Percentiles rank a stretch among this genome's conserved stretches.
Evolutionary conservation across 1,140 invertebrate genomes (phyloP).

Genomic region (Artemia franciscana): DNA sequence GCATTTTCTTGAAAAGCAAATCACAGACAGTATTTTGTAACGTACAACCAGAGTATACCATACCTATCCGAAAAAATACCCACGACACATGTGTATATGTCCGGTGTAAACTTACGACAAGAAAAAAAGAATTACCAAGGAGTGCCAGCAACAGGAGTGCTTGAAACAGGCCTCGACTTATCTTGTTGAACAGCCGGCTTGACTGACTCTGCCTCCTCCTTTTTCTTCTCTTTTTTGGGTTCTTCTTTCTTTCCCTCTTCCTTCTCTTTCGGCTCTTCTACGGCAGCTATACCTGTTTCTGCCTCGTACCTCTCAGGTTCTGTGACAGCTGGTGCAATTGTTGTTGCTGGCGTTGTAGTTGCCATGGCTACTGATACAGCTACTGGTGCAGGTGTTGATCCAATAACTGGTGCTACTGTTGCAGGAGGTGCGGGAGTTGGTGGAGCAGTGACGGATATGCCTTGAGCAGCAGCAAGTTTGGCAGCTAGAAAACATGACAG

Average conservation of each 20-base stretch:
- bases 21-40: no score
- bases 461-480: constrained; percentile 37
- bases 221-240: no score
- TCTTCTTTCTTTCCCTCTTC: constrained; percentile 25
- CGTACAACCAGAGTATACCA: no score
- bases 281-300: background rate
- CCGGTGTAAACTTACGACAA: no score
- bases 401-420: no score
- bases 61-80: no score
- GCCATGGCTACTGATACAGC: no score
- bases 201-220: constrained; percentile 23
- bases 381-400: no score
- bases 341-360: constrained; percentile 13
- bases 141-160: constrained; percentile 82
- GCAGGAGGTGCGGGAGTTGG: constrained; percentile 22
- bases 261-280: constrained; percentile 16
- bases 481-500: constrained; percentile 26
- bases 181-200: constrained; percentile 30
- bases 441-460: constrained; percentile 20
- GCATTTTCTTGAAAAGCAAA: no score
- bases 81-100: no score
- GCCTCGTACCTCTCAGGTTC: background rate
- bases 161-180: constrained; percentile 67
- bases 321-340: constrained; percentile 6
- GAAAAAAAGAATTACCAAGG: constrained; percentile 85